Percentiles rank a stretch among this genome's conserved stretches.
Conservation (phyloP, 1,140 invertebrate genomes). For the Lineus longissimus region DNA sequence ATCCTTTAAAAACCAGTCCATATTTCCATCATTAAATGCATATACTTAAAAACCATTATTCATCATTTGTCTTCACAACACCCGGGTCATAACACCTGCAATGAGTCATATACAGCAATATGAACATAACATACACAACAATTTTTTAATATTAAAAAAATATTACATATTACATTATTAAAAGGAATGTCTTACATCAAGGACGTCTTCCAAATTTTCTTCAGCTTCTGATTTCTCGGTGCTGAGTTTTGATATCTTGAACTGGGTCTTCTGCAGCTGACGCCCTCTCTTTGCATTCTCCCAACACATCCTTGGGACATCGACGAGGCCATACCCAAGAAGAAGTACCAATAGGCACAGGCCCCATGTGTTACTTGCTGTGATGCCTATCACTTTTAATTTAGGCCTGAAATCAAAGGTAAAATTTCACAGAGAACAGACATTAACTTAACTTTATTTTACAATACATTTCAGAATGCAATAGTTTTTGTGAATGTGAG, state of each 20-base stretch:
- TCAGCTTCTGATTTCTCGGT: slow-evolving; percentile 96
- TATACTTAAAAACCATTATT: too few species aligned
- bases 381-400: slow-evolving; percentile 95
- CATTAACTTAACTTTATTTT: too few species aligned
- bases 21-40: too few species aligned
- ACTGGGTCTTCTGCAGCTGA: slow-evolving; percentile 81
- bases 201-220: slow-evolving; percentile 86
- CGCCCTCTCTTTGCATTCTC: slow-evolving; percentile 66
- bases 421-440: too few species aligned
- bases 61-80: too few species aligned
- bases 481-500: too few species aligned
- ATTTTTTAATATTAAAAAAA: too few species aligned
- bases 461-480: too few species aligned
- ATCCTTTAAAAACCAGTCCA: too few species aligned
- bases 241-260: slow-evolving; percentile 94
- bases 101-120: too few species aligned
- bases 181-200: slow-evolving; percentile 67
- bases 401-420: slow-evolving; percentile 72
- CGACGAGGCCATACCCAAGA: slow-evolving; percentile 94
- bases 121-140: too few species aligned
- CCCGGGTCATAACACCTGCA: too few species aligned
- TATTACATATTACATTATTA: neutral
- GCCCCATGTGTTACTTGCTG: slow-evolving; percentile 99
- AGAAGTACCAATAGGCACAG: slow-evolving; percentile 90
- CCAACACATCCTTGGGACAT: slow-evolving; percentile 88